A percentile compares a stretch with the other conserved stretches of the same genome.
These are phyloP conservation scores for Trogon surrucura DNA, from an alignment of 2,113 vertebrate genomes.

Conservation along the genomic window DNA sequence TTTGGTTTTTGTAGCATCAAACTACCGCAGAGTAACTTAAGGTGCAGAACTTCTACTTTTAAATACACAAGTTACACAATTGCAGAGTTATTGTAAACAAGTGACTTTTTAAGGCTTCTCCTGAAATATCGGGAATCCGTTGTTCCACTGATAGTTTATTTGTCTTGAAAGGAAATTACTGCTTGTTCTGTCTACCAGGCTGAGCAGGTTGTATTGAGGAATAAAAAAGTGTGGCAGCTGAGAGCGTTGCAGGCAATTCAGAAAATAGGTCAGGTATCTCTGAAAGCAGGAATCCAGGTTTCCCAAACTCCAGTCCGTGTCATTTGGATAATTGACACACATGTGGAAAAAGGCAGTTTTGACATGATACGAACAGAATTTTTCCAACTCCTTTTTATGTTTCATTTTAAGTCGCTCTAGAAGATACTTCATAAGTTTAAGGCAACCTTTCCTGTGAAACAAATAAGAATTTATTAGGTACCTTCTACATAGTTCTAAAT, in stretches of 20 bases:
- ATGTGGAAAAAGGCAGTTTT: constrained; percentile 85
- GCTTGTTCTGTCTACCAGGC: neutral
- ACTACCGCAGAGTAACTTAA: neutral
- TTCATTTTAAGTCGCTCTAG: constrained; percentile 78
- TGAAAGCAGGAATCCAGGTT: constrained; percentile 77
- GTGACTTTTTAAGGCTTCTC: neutral
- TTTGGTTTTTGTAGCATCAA: constrained; percentile 24
- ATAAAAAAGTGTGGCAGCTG: constrained; percentile 84
- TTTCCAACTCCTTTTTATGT: constrained; percentile 62
- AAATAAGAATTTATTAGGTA: neutral
- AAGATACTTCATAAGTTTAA: constrained; percentile 89
- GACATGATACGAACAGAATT: constrained; percentile 84
- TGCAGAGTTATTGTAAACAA: neutral
- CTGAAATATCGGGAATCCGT: constrained; percentile 77
- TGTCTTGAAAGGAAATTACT: constrained; percentile 51
- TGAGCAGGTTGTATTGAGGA: constrained; percentile 81
- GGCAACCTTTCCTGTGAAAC: constrained; percentile 81
- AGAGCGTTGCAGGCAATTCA: constrained; percentile 54
- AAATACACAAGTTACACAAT: neutral
- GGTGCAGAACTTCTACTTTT: neutral
- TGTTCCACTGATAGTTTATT: constrained; percentile 72
- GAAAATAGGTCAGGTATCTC: constrained; percentile 72
- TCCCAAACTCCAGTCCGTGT: constrained; percentile 71
- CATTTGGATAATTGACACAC: constrained; percentile 67
- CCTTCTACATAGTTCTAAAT: neutral